Base-by-base conservation (phyloP, 2,888 invertebrate species). In the Synanthedon formicaeformis region DNA sequence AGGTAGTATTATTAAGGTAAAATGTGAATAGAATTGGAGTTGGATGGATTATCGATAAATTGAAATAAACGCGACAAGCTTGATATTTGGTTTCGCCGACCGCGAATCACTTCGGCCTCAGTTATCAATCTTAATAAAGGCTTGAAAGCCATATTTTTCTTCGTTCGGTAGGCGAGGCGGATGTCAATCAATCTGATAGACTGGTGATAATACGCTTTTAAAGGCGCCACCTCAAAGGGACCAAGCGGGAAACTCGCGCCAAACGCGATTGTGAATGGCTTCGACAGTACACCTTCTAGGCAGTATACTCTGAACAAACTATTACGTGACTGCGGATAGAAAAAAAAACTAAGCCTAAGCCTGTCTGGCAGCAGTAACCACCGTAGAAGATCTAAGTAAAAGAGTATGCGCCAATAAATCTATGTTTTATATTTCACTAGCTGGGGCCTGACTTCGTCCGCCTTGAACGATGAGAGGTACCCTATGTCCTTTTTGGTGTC, bases 61-160 rank as follows among this genome's bases (percentile, higher is more conserved):
- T 52, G 55, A 58, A 58, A 60, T 58, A 53, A 55, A 61, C 58
- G 54, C 58, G 61, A 70, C 68, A 63, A 56, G 57, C 34, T n/a
- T 66, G 60, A 67, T 50, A 50, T 69, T 70, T 65, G 66, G 59
- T 13, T 34, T 13, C 60, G 65, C 5, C 13, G 45, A 45, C 45
- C 65, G 62, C 57, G 61, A 59, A 64, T 65, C 68, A 67, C 65
- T 60, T 62, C 58, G 57, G 56, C 59, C 60, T n/a, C 12, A 18
- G 50, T 18, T 40, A 85, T 85, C 83, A 83, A 84, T 84, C 85
- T 81, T 78, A 77, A 84, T 84, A 79, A 76, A 71, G 61, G 70
- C 66, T 69, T 69, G 73, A 70, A 75, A 77, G 80, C 73, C 72
- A 80, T 81, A 82, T 83, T 84, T 81, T 82, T 77, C 75, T 76